Evolutionary conservation across 1,140 invertebrate genomes (phyloP).

Genomic region (Aphaenogaster ashmeadi): DNA sequence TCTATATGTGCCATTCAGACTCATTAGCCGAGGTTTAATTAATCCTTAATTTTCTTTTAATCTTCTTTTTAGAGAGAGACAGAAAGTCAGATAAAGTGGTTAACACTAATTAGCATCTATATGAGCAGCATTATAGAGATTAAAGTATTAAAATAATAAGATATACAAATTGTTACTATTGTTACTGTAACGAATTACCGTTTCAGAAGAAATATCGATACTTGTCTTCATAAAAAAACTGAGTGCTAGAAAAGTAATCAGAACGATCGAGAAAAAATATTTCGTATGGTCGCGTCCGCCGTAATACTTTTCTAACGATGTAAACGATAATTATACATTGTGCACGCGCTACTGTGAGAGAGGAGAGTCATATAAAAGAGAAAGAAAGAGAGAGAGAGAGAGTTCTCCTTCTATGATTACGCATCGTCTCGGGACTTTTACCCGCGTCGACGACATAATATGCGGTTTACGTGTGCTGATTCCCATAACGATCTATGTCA

Average conservation of each 20-base stretch:
- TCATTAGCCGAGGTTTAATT: slow-evolving; percentile 14
- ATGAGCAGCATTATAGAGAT: neutral
- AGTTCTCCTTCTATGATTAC: slow-evolving; percentile 2
- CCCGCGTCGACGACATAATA: slow-evolving; percentile 38
- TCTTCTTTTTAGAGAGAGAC: neutral
- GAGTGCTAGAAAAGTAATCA: neutral
- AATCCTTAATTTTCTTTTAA: neutral
- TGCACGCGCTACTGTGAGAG: slow-evolving; percentile 27
- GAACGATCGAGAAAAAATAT: slow-evolving; percentile 23
- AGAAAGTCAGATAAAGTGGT: neutral
- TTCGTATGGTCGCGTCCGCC: slow-evolving; percentile 11
- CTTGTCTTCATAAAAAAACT: neutral
- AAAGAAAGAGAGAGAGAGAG: neutral
- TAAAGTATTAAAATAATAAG: slow-evolving; percentile 10
- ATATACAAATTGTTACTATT: neutral
- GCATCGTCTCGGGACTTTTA: slow-evolving; percentile 47
- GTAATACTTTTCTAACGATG: slow-evolving; percentile 75
- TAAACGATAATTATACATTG: slow-evolving; percentile 70
- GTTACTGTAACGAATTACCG: neutral
- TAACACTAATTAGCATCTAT: neutral
- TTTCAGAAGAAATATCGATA: neutral
- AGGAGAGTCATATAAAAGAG: slow-evolving; percentile 1
- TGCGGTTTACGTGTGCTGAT: slow-evolving; percentile 50
- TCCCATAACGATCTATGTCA: slow-evolving; percentile 60
- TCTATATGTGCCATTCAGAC: neutral